Conservation (phyloP, 2,113 vertebrate species). For the Mobula hypostoma region DNA sequence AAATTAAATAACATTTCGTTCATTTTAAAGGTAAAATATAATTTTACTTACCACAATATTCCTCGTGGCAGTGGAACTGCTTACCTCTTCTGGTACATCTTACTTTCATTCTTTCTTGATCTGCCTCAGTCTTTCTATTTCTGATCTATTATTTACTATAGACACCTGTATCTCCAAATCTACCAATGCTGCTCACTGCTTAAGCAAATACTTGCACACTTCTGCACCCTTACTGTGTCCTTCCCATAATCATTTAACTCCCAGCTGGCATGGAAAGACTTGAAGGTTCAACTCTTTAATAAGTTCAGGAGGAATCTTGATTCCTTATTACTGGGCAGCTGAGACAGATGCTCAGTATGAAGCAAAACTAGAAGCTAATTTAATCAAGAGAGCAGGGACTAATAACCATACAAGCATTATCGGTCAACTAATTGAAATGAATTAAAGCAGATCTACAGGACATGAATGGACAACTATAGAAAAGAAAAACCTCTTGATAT, state of each 20-base stretch:
- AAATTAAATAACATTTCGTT: not conserved
- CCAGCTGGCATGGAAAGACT: not conserved
- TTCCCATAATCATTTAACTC: not conserved
- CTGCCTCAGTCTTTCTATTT: not conserved
- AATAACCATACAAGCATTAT: not conserved
- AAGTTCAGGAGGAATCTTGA: not conserved
- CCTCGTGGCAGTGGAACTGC: too few species aligned
- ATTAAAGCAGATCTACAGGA: constrained; percentile 17
- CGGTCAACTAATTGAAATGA: not conserved
- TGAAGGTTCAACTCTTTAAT: constrained; percentile 3
- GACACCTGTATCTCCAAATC: not conserved
- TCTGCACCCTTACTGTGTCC: not conserved
- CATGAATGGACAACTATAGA: not conserved
- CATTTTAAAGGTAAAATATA: not conserved
- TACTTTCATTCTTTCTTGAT: not conserved
- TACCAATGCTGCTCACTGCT: not conserved
- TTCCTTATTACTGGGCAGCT: not conserved
- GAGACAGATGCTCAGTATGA: not conserved
- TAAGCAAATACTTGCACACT: not conserved
- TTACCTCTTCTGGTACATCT: not conserved
- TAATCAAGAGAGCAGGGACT: not conserved
- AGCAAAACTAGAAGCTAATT: not conserved
- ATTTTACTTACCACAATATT: not conserved
- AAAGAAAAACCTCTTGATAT: constrained; percentile 7
- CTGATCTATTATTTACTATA: not conserved